Conservation (phyloP, 2,888 invertebrate species). For the Acanthoscelides obtectus region DNA sequence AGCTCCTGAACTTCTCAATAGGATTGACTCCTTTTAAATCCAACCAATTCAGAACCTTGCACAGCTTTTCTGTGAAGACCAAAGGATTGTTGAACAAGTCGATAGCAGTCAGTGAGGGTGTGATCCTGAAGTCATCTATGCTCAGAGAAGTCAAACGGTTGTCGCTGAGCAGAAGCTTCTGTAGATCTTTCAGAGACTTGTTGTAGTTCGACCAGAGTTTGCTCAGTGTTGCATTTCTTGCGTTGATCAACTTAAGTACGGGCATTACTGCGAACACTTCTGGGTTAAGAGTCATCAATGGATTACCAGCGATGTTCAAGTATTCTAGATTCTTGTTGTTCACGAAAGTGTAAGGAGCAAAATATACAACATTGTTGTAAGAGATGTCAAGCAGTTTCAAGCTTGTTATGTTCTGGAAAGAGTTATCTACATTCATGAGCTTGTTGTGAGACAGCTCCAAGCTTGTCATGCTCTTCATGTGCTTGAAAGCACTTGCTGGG, state of each 20-base stretch:
- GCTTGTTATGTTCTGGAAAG: constrained; percentile 54
- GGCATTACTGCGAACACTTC: constrained; percentile 61
- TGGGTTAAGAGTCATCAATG: constrained; percentile 59
- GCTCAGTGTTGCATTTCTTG: constrained; percentile 64
- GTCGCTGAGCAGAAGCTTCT: constrained; percentile 52
- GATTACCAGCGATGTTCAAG: constrained; percentile 69
- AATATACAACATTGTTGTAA: constrained; percentile 59
- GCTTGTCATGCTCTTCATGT: constrained; percentile 60
- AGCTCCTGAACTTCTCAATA: constrained; percentile 36
- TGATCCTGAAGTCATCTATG: constrained; percentile 55
- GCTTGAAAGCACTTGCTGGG: constrained; percentile 63
- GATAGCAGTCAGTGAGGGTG: constrained; percentile 55
- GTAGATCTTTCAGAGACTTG: constrained; percentile 36
- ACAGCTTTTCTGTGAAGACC: constrained; percentile 64
- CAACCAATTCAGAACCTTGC: constrained; percentile 60
- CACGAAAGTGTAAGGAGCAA: constrained; percentile 61
- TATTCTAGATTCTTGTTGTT: constrained; percentile 62
- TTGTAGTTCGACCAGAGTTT: constrained; percentile 55
- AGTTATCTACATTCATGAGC: constrained; percentile 53
- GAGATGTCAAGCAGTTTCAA: constrained; percentile 68
- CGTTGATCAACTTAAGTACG: constrained; percentile 62
- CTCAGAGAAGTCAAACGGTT: constrained; percentile 57
- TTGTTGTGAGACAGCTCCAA: constrained; percentile 64
- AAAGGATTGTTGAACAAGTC: constrained; percentile 64
- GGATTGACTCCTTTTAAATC: constrained; percentile 56